A percentile compares a stretch with the other conserved stretches of the same genome.
Evolutionary conservation across 2,113 vertebrate species (phyloP).

Genomic region (Psittacula cyanocephala): DNA sequence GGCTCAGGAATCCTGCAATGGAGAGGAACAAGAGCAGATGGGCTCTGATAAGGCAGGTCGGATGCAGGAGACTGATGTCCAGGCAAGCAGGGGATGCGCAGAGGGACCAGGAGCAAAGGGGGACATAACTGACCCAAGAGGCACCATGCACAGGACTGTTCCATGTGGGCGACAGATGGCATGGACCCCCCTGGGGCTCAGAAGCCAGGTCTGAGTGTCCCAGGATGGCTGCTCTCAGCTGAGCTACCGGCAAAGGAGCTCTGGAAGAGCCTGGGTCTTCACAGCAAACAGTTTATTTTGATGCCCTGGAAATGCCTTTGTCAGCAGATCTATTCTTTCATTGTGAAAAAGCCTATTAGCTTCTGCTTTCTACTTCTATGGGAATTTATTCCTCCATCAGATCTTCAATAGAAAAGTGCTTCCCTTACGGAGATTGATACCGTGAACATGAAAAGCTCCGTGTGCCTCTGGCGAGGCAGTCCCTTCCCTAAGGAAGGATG

Average conservation of each 20-base stretch:
- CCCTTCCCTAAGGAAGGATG: conserved; percentile 21
- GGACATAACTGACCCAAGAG: neutral
- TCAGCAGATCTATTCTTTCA: conserved; percentile 52
- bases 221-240: neutral
- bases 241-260: neutral
- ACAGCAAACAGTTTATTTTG: conserved; percentile 19
- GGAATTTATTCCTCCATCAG: conserved; percentile 68
- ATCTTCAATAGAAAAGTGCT: conserved; percentile 60
- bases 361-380: conserved; percentile 49
- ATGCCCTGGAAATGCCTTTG: conserved; percentile 41
- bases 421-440: conserved; percentile 42
- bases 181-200: rapidly evolving
- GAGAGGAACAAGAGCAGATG: neutral
- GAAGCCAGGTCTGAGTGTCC: neutral
- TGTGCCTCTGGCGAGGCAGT: neutral
- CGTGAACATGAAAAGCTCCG: neutral
- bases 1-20: rapidly evolving
- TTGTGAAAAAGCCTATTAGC: conserved; percentile 50
- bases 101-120: neutral
- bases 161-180: rapidly evolving
- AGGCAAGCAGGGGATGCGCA: neutral
- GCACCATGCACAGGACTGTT: rapidly evolving
- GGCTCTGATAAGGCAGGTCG: neutral
- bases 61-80: neutral
- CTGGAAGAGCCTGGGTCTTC: neutral